A percentile compares a stretch with the other conserved stretches of the same genome.
Conservation (phyloP, 1,140 invertebrate species). For the Euwallacea fornicatus region DNA sequence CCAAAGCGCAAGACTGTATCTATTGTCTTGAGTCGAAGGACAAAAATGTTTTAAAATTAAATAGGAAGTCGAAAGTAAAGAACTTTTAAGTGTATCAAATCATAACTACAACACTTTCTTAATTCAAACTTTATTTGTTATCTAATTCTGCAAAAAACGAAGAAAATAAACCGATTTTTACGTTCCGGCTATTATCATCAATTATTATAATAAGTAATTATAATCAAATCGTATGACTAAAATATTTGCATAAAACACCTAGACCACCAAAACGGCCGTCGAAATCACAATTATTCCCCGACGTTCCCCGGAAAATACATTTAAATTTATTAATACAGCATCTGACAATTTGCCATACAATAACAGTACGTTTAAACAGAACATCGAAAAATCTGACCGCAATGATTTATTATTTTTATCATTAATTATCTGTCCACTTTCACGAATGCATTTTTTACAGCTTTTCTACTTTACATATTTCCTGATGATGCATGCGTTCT, state of each 20-base stretch:
- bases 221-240: too few relatives aligned
- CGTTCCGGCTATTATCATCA: too few relatives aligned
- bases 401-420: slow-evolving; percentile 7
- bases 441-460: not conserved
- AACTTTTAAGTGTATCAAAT: too few relatives aligned
- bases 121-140: too few relatives aligned
- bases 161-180: too few relatives aligned
- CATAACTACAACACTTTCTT: not conserved
- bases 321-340: slow-evolving; percentile 29
- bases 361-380: not conserved
- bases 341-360: slow-evolving; percentile 32
- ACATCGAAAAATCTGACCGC: slow-evolving; percentile 4
- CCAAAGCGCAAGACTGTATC: too few relatives aligned
- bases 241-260: slow-evolving; percentile 3
- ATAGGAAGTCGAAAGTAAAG: too few relatives aligned
- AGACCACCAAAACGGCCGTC: slow-evolving; percentile 11
- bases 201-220: too few relatives aligned
- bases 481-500: not conserved
- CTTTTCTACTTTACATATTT: slow-evolving; percentile 5
- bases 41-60: too few relatives aligned
- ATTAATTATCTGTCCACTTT: too few relatives aligned
- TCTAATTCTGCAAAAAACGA: too few relatives aligned
- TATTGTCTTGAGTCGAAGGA: too few relatives aligned
- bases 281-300: slow-evolving; percentile 6
- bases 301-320: slow-evolving; percentile 8